Percentiles rank a stretch among this genome's conserved stretches.
These are phyloP conservation scores for Notothenia coriiceps DNA, from an alignment of 2,113 vertebrate genomes.

Conservation along the genomic window DNA sequence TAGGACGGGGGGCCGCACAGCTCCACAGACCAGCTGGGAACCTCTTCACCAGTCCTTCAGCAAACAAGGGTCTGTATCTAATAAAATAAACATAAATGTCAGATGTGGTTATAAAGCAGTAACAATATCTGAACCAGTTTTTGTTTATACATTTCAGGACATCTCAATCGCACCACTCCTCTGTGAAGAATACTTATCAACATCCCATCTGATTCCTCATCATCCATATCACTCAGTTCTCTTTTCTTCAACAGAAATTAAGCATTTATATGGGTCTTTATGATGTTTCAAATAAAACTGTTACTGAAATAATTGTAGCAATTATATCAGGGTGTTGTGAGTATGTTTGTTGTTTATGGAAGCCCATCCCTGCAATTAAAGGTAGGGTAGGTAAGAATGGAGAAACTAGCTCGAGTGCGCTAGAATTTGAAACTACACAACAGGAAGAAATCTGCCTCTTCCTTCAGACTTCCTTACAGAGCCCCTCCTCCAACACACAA, in stretches of 20 bases:
- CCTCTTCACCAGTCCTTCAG: background rate
- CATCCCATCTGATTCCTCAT: background rate
- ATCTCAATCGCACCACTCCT: background rate
- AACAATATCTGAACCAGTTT: background rate
- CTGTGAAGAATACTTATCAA: slow-evolving; percentile 7
- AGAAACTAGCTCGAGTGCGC: no score
- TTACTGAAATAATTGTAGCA: background rate
- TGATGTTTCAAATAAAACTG: slow-evolving; percentile 29
- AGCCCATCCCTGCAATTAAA: no score
- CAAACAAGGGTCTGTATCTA: slow-evolving; percentile 24
- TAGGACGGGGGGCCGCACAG: slow-evolving; percentile 17
- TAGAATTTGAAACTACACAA: no score
- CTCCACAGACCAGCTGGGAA: background rate
- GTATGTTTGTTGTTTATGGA: background rate
- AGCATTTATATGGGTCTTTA: background rate
- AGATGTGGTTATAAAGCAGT: background rate
- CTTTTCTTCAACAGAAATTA: background rate
- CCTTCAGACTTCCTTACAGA: no score
- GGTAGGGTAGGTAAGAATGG: no score
- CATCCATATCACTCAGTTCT: background rate
- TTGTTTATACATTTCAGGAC: slow-evolving; percentile 42
- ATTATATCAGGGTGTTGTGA: background rate
- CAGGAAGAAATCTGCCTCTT: no score
- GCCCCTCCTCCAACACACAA: no score
- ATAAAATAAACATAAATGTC: background rate